Conservation (phyloP, 2,113 vertebrate species). For the Ageneiosus marmoratus region DNA sequence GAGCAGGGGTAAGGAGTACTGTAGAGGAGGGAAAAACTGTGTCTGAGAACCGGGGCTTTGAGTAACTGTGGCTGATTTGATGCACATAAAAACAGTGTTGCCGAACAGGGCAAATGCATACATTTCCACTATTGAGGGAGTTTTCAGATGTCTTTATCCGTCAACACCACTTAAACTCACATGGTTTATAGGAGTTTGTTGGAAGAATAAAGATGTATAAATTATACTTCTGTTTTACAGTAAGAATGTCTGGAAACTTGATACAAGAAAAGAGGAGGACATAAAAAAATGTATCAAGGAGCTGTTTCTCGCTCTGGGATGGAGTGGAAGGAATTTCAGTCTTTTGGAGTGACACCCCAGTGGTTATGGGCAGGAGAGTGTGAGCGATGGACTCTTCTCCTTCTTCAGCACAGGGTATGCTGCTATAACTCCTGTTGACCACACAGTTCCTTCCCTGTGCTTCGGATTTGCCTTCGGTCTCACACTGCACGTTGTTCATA, state of each 20-base stretch:
- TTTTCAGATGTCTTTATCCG: not conserved
- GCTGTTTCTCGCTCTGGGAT: slow-evolving; percentile 39
- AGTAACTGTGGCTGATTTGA: not conserved
- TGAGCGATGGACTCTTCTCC: slow-evolving; percentile 33
- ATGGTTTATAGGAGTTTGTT: not conserved
- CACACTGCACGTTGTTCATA: slow-evolving; percentile 12
- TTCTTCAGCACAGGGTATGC: slow-evolving; percentile 51
- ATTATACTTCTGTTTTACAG: slow-evolving; percentile 51
- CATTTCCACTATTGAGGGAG: not conserved
- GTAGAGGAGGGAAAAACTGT: not conserved
- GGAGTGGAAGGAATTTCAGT: not conserved
- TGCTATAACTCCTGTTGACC: slow-evolving; percentile 49
- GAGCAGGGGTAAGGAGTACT: not conserved
- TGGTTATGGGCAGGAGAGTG: slow-evolving; percentile 23
- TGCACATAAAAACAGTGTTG: not conserved
- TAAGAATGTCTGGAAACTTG: slow-evolving; percentile 49
- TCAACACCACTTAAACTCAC: not conserved
- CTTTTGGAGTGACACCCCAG: slow-evolving; percentile 17
- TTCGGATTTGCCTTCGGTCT: not conserved
- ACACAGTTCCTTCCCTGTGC: slow-evolving; percentile 27
- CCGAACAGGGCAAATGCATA: not conserved
- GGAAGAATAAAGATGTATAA: not conserved
- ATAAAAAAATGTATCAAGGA: slow-evolving; percentile 26
- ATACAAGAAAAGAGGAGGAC: slow-evolving; percentile 18
- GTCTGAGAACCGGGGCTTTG: not conserved